Percentiles rank a stretch among this genome's conserved stretches.
phyloP scores from a whole-genome alignment of 2,888 invertebrate species.

The Dynastes grantii region DNA sequence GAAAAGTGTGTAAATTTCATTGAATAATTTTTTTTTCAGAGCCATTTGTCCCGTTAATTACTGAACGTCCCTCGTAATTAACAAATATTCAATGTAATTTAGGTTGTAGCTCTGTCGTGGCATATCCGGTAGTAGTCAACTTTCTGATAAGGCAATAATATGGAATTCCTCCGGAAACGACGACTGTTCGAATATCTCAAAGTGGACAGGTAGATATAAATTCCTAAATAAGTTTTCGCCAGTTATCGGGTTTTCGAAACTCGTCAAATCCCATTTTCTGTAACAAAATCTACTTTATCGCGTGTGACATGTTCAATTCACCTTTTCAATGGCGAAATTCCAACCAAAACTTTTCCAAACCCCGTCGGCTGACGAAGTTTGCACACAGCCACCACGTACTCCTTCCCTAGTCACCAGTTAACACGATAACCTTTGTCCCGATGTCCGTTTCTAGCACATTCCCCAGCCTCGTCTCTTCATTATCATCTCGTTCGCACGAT shows the following conservation, averaged over 20 bases:
- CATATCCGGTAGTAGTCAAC: no score
- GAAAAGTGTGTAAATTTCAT: no score
- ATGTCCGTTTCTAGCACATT: neutral
- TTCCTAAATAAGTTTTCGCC: no score
- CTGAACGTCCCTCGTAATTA: no score
- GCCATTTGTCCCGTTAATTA: no score
- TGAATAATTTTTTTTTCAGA: no score
- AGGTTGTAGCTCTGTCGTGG: no score
- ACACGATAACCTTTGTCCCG: conserved; percentile 23
- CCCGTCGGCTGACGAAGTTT: neutral
- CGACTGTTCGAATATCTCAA: no score
- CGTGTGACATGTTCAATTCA: conserved; percentile 10
- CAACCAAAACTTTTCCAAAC: conserved; percentile 7
- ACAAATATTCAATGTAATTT: no score
- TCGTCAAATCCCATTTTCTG: neutral
- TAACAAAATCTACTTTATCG: conserved; percentile 10
- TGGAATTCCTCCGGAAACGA: no score
- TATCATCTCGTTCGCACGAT: conserved; percentile 21
- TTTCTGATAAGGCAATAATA: no score
- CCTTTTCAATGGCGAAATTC: neutral
- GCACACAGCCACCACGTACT: neutral
- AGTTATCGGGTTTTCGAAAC: neutral
- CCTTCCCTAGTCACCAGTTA: conserved; percentile 12
- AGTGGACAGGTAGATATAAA: no score
- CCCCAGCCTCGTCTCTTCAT: conserved; percentile 12